A percentile compares a stretch with the other conserved stretches of the same genome.
Evolutionary conservation across 1,140 invertebrate species (phyloP).

Genomic region (Diachasmimorpha longicaudata): DNA sequence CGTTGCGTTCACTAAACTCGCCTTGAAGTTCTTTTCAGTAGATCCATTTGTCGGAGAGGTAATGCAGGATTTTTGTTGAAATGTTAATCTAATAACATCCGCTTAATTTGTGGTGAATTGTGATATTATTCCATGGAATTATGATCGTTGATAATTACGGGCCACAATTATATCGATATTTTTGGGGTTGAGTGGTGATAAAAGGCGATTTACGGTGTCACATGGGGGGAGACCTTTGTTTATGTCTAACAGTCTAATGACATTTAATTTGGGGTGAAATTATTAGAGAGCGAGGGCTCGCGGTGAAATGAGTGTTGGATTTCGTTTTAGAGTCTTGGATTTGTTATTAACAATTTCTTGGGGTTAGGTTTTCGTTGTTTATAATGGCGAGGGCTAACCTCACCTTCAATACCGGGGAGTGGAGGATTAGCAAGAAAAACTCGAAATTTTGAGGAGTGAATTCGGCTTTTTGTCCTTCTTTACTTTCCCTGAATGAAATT

Average conservation of each 20-base stretch:
- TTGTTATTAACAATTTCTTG: background rate
- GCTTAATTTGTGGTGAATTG: slow-evolving; percentile 9
- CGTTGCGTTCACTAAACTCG: slow-evolving; percentile 21
- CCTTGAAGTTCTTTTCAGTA: slow-evolving; percentile 37
- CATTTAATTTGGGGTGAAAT: background rate
- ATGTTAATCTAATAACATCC: slow-evolving; percentile 43
- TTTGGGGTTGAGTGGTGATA: slow-evolving; percentile 1
- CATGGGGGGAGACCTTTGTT: slow-evolving; percentile 22
- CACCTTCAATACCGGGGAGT: background rate
- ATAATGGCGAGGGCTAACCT: background rate
- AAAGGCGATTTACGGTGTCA: background rate
- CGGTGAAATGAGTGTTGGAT: background rate
- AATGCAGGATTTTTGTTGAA: slow-evolving; percentile 26
- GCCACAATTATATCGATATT: slow-evolving; percentile 15
- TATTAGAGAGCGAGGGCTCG: background rate
- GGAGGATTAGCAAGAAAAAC: background rate
- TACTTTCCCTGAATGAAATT: background rate
- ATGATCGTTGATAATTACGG: background rate
- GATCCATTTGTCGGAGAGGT: slow-evolving; percentile 35
- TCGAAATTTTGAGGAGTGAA: too few species aligned
- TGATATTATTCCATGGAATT: background rate
- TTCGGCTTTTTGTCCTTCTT: background rate
- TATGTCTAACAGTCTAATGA: background rate
- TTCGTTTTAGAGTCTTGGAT: background rate
- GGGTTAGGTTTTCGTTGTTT: background rate